Evolutionary conservation across 2,113 vertebrate genomes (phyloP).

Genomic region (Alligator sinensis): DNA sequence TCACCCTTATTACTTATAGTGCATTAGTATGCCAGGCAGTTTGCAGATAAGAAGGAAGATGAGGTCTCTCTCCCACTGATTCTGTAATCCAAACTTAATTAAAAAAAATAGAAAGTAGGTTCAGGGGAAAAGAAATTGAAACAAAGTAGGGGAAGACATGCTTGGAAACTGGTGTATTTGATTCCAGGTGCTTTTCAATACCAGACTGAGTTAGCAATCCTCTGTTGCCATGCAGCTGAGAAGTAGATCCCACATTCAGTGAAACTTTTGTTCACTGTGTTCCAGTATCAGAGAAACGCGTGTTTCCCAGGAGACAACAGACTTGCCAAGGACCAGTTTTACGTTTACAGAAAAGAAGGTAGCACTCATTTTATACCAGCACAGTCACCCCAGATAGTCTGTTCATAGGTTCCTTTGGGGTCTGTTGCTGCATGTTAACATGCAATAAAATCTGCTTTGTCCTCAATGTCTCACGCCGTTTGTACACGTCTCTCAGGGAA

Average conservation of each 20-base stretch:
- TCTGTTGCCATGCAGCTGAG: background rate
- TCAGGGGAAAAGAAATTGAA: background rate
- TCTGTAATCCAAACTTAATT: background rate
- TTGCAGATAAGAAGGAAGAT: background rate
- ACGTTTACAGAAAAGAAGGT: no score
- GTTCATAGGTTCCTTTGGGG: background rate
- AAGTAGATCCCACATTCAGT: background rate
- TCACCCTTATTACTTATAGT: accelerated
- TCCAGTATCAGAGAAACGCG: background rate
- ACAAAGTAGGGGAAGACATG: background rate
- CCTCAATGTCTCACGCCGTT: background rate
- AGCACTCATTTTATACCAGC: background rate
- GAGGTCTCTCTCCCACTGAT: background rate
- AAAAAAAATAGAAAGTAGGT: background rate
- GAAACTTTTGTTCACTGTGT: background rate
- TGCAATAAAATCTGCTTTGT: background rate
- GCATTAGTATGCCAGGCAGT: background rate
- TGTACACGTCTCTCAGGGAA: background rate
- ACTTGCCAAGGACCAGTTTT: background rate
- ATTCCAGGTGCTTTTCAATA: background rate
- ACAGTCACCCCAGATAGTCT: background rate
- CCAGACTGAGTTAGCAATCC: background rate
- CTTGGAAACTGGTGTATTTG: background rate
- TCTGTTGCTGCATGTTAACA: background rate
- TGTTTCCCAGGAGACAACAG: background rate